Conservation (phyloP, 2,113 vertebrate species). For the Raja brachyura region DNA sequence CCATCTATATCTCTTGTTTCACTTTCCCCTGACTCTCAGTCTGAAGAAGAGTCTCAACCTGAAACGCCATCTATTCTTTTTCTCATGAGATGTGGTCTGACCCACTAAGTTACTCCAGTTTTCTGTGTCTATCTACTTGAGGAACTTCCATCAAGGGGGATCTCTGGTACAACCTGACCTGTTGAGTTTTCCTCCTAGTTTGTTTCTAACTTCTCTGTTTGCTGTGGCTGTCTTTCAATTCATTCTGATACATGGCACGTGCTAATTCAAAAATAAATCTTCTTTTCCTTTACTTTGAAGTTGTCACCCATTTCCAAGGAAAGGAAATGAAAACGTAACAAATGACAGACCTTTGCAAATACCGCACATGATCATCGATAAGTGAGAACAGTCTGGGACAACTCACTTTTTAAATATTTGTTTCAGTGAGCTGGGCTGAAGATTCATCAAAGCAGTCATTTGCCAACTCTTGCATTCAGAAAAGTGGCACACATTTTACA, state of each 20-base stretch:
- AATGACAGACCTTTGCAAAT: background rate
- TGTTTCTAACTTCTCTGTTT: background rate
- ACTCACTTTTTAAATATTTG: background rate
- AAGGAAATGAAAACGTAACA: background rate
- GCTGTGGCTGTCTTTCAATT: background rate
- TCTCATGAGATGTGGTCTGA: too few species aligned
- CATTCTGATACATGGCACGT: background rate
- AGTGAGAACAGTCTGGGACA: background rate
- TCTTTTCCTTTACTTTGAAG: background rate
- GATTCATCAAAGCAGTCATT: background rate
- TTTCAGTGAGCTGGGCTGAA: background rate
- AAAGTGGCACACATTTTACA: background rate
- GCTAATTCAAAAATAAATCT: background rate
- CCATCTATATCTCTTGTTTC: too few species aligned
- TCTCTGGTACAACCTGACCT: too few species aligned
- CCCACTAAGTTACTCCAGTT: too few species aligned
- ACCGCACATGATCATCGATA: background rate
- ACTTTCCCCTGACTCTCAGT: too few species aligned
- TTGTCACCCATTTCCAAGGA: background rate
- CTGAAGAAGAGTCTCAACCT: too few species aligned
- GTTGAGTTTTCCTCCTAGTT: too few species aligned
- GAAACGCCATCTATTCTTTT: too few species aligned
- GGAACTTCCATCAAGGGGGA: too few species aligned
- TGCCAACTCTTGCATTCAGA: background rate
- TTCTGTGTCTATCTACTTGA: too few species aligned